A percentile compares a stretch with the other conserved stretches of the same genome.
These are phyloP conservation scores for Ardeotis arabs DNA, from an alignment of 2,113 vertebrate genomes.

Conservation along the genomic window DNA sequence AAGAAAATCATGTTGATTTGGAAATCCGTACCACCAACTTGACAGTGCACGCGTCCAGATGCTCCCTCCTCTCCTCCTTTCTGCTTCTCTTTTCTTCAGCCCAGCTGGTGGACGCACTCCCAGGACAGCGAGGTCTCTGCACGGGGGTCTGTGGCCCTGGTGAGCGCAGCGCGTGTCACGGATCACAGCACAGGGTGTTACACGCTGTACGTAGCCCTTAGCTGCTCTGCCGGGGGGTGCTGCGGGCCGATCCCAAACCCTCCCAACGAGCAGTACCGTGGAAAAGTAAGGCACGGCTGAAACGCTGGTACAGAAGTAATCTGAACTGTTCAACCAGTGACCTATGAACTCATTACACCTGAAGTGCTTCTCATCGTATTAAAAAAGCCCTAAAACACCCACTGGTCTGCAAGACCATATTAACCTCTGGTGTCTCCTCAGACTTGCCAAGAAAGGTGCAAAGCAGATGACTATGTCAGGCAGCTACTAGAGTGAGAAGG, in stretches of 20 bases:
- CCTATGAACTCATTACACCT: neutral
- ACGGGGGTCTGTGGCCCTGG: too few relatives aligned
- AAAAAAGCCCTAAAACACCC: neutral
- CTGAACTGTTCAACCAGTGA: neutral
- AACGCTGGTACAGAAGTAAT: neutral
- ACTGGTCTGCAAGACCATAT: neutral
- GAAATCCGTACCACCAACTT: neutral
- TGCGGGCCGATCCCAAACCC: neutral
- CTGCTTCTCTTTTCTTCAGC: neutral
- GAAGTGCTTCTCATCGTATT: neutral
- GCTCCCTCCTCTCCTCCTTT: neutral
- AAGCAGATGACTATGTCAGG: neutral
- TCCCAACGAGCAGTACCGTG: neutral
- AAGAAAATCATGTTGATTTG: neutral
- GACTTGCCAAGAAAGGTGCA: neutral
- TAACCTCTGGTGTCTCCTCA: neutral
- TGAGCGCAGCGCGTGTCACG: rapidly evolving
- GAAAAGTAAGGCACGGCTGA: neutral
- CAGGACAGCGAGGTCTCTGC: neutral
- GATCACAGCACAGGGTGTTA: neutral
- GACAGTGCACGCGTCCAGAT: neutral
- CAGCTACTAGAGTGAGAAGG: neutral
- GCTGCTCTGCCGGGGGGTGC: neutral
- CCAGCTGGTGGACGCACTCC: neutral
- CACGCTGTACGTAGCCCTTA: rapidly evolving